Base-by-base conservation (phyloP, 1,140 invertebrate genomes). In the Brachionus paranguensis region DNA sequence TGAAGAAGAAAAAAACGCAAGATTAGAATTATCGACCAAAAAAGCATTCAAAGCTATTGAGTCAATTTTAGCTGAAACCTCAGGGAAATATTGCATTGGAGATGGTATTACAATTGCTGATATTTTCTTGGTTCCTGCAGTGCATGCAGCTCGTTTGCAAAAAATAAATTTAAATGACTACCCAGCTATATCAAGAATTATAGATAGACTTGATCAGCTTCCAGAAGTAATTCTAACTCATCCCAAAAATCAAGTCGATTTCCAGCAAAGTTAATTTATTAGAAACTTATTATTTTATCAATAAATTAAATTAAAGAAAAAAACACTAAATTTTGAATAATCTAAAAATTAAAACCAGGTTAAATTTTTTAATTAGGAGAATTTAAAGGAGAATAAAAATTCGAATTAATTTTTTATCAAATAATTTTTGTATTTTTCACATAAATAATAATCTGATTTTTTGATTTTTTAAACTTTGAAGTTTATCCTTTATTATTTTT, bases 31-130 rank as follows among this genome's bases (percentile, higher is more conserved):
- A 88, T 97, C 94, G 93, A 97, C 98, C 83, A 93, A 92, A 47
- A 91, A 93, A 85, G 95, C 95, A 50, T 95, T 98, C 7, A 50
- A 20, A 68, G 95, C 94, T 60, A 92, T 98, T 5, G 96, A 99
- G 90, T 94, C 94, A 88, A 89, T 96, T 10, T 88, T 98, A 11
- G 92, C 93, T 6, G 91, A 93, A 11, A 94, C 92, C 79, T 93
- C 94, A 72, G 96, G 96, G 14, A 95, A 96, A 88, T 98, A 96
- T 87, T 96, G 95, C 88, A 93, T 97, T 2, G 96, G 96, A 2
- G 95, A 99, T 90, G 92, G 94, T 85, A 93, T 98, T 37, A 95
- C 95, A 0, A 89, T 98, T 87, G 96, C 96, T 29, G 97, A 99
- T 89, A 95, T 95, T 86, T 98, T 95, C 87, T 91, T 98, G 29